Base-by-base conservation (phyloP, 1,140 invertebrate species). In the Drosophila parabipectinata region DNA sequence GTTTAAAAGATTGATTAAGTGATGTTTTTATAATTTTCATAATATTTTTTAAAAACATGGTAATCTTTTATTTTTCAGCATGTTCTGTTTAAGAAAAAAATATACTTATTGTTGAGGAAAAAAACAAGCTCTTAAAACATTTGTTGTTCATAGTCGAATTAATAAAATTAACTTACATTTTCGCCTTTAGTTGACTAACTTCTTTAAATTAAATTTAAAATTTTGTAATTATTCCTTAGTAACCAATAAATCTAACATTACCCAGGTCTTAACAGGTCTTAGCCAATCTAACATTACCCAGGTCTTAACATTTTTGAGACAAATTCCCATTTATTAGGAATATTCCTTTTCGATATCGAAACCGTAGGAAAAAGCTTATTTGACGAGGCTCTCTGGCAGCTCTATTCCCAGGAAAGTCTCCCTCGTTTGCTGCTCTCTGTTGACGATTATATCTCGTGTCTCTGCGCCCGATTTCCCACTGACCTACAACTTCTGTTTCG, bases 401-500 rank as follows among this genome's bases (percentile, higher is more conserved):
- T 32, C 37, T 60, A n/a, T n/a, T 45, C 45, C 32, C 6, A 9
- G 6, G 41, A 37, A 48, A 26, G 18, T 32, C 61, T 44, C 37
- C 24, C 39, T 44, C 37, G 18, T n/a, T 32, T 28, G 6, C 1
- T 32, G 26, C 8, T 28, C 18, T 14, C 2, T 14, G 8, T 4
- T 1, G 7, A 8, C 5, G 44, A 47, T 7, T 21, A 9, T 37
- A 37, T 50, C 10, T 18, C n/a, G 41, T 26, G 4, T 39, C n/a
- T 51, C 64, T 58, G 37, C 24, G 8, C 9, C 21, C 21, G 12
- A 14, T 66, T 88, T 77, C 74, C 83, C 68, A 88, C 72, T 87
- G 82, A 88, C 82, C 82, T 83, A 87, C 54, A 79, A 88, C 67
- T 60, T 51, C 48, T 60, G 67, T 41, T 32, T 32, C 41, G 63